Conservation (phyloP, 2,113 vertebrate genomes). For the Ivindomyrus marchei region DNA sequence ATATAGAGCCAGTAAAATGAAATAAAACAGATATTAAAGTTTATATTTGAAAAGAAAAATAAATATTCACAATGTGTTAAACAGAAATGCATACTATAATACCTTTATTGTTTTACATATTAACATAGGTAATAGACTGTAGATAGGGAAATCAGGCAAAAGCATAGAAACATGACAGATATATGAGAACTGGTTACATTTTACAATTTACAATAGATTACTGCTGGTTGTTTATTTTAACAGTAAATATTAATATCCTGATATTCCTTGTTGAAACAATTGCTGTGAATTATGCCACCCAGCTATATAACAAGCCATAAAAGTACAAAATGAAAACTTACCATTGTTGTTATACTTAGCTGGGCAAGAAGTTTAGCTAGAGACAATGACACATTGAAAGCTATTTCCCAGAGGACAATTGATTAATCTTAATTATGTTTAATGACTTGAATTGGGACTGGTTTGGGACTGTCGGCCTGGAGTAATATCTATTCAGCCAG, state of each 20-base stretch:
- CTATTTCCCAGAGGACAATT: neutral
- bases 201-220: neutral
- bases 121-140: neutral
- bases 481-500: neutral
- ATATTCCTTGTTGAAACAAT: neutral
- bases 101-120: neutral
- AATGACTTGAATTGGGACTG: neutral
- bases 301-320: neutral
- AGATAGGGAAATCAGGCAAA: neutral
- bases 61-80: slow-evolving; percentile 37
- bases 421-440: neutral
- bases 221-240: neutral
- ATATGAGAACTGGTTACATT: neutral
- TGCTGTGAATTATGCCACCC: neutral
- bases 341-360: neutral
- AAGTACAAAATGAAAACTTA: neutral
- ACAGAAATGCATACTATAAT: neutral
- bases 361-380: neutral
- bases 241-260: neutral
- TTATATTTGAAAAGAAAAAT: slow-evolving; percentile 61
- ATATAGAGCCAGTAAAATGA: slow-evolving; percentile 34
- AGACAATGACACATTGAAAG: neutral
- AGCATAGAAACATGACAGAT: neutral
- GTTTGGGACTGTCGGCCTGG: neutral
- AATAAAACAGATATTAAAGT: slow-evolving; percentile 59